Base-by-base conservation (phyloP, 1,140 invertebrate genomes). In the Leptopilina clavipes region DNA sequence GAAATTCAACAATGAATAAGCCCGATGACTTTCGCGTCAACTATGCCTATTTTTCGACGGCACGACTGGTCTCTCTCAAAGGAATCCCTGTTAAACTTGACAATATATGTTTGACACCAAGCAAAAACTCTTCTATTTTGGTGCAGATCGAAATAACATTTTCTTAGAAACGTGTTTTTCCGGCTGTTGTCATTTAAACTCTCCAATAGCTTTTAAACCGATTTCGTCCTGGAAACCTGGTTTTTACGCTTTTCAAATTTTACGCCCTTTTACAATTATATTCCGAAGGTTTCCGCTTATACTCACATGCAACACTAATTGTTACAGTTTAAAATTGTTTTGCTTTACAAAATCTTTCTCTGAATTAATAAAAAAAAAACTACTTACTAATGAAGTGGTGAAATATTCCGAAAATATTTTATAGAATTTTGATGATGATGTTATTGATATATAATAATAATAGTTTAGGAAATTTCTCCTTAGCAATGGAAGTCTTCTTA, bases 11-110 rank as follows among this genome's bases (percentile, higher is more conserved):
- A 80, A 79, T 82, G 70, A 70, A 44, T 45, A 75, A 75, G 72
- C 73, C 75, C 74, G 25, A 76, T 76, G 78, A 81, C 78, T 76
- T 78, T 78, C 74, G 59, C 76, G 79, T 75, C 79, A 31, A 65
- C 25, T 65, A 65, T 65, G 54, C 18, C 19, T n/a, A 22, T 65
- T 65, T 31, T 31, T 31, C 22, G 59, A 65, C 59, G 59, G 59
- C 59, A 65, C 59, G 59, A 65, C 59, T 65, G 25, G 22, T 65
- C 59, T 11, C 25, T 65, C 52, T 54, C 14, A 65, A 65, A 65
- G 25, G 56, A 22, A 65, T 65, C 59, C 37, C 9, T 14, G 22
- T 65, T 65, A 31, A 31, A 65, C 59, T n/a, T 65, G 59, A 65
- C 59, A 65, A 65, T 65, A 65, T 65, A n/a, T 65, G 59, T 65